Percentiles rank a stretch among this genome's conserved stretches.
Evolutionary conservation across 1,140 invertebrate species (phyloP).

Genomic region (Zaprionus camerounensis): DNA sequence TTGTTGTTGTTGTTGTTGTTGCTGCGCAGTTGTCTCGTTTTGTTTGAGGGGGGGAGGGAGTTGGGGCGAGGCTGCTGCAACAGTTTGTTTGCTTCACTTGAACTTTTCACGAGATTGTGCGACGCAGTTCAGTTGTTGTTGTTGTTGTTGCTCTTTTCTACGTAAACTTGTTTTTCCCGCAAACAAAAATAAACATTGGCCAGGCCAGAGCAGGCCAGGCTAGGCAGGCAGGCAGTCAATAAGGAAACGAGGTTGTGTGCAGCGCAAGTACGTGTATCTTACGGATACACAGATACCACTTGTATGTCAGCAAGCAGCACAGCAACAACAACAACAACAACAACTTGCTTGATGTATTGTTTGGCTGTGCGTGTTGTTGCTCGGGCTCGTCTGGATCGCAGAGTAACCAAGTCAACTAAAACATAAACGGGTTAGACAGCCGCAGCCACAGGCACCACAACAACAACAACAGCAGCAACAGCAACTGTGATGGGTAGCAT

Average conservation of each 20-base stretch:
- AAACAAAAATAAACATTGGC: slow-evolving; percentile 82
- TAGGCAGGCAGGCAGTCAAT: slow-evolving; percentile 52
- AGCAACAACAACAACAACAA: slow-evolving; percentile 25
- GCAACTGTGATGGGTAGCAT: slow-evolving; percentile 21
- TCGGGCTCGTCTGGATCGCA: slow-evolving; percentile 2
- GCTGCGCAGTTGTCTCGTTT: slow-evolving; percentile 3
- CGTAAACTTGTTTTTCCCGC: slow-evolving; percentile 77
- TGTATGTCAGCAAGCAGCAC: background rate
- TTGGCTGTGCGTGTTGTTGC: slow-evolving; percentile 61
- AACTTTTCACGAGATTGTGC: slow-evolving; percentile 65
- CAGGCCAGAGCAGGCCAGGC: slow-evolving; percentile 18
- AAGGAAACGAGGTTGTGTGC: slow-evolving; percentile 62
- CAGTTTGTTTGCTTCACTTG: slow-evolving; percentile 62
- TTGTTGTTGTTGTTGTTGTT: background rate
- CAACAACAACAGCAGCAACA: slow-evolving; percentile 38
- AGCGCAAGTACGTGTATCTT: slow-evolving; percentile 70
- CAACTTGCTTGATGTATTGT: slow-evolving; percentile 65
- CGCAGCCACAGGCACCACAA: slow-evolving; percentile 10
- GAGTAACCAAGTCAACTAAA: slow-evolving; percentile 72
- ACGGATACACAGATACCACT: slow-evolving; percentile 63
- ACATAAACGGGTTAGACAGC: slow-evolving; percentile 73
- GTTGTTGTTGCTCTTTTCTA: slow-evolving; percentile 41
- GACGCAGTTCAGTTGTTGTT: slow-evolving; percentile 47
- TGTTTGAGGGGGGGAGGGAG: background rate
- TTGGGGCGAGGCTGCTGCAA: slow-evolving; percentile 31